These are phyloP conservation scores for Mycetomoellerius zeteki DNA, from an alignment of 1,140 invertebrate species.

Conservation along the genomic window DNA sequence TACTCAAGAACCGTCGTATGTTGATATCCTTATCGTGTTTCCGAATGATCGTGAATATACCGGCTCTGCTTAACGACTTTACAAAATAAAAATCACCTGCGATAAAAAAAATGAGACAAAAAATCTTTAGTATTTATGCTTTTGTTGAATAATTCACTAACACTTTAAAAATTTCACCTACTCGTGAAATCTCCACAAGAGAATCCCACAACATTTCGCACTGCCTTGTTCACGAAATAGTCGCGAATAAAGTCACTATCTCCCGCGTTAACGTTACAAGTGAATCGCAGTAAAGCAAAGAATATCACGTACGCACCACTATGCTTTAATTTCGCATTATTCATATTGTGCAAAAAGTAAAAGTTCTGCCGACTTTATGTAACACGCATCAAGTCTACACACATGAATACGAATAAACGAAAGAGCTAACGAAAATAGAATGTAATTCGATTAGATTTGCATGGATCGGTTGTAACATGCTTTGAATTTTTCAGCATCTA, in stretches of 20 bases:
- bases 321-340: background rate
- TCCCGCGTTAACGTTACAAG: constrained; percentile 5
- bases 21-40: constrained; percentile 62
- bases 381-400: background rate
- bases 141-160: background rate
- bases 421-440: background rate
- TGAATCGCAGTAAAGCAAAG: background rate
- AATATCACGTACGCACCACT: background rate
- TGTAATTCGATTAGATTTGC: constrained; percentile 11
- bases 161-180: constrained; percentile 37
- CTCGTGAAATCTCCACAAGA: constrained; percentile 74
- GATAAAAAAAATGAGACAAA: background rate
- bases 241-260: constrained; percentile 72
- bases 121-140: background rate
- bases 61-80: constrained; percentile 70
- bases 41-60: constrained; percentile 70
- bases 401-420: constrained; percentile 18
- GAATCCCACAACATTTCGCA: constrained; percentile 76
- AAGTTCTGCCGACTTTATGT: background rate
- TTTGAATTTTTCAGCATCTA: constrained; percentile 32
- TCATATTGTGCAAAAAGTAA: constrained; percentile 18
- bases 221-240: constrained; percentile 74
- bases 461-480: background rate
- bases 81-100: constrained; percentile 73
- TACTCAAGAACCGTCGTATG: constrained; percentile 65